These are phyloP conservation scores for Scytalopus superciliaris DNA, from an alignment of 2,113 vertebrate genomes.

Conservation along the genomic window DNA sequence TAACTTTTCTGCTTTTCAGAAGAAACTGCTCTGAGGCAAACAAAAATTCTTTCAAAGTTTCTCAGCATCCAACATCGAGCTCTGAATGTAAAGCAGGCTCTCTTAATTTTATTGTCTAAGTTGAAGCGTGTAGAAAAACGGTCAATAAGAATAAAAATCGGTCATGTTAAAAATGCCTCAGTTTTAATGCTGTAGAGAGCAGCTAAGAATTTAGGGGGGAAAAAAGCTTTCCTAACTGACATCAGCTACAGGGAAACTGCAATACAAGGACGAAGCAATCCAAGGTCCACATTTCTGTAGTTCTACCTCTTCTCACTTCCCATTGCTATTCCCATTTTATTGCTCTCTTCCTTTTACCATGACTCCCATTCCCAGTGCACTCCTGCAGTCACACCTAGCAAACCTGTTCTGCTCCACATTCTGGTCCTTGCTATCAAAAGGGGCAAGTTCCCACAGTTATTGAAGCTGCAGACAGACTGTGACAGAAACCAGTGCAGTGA, in stretches of 20 bases:
- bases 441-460: background rate
- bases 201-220: background rate
- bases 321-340: background rate
- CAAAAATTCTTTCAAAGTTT: background rate
- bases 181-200: background rate
- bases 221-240: background rate
- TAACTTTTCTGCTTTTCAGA: background rate
- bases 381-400: background rate
- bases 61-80: background rate
- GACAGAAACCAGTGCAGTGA: background rate
- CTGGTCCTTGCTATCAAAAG: background rate
- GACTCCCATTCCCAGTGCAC: background rate
- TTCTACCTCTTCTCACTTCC: background rate
- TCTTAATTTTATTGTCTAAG: background rate
- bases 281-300: background rate
- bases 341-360: background rate
- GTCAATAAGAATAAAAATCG: background rate
- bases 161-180: background rate
- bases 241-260: background rate
- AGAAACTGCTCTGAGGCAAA: background rate
- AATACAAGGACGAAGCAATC: background rate
- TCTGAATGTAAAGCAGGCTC: background rate
- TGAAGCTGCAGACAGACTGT: fast-evolving
- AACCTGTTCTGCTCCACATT: background rate
- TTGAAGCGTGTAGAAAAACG: background rate